Conservation (phyloP, 2,888 invertebrate genomes). For the Scaptomyza flava region DNA sequence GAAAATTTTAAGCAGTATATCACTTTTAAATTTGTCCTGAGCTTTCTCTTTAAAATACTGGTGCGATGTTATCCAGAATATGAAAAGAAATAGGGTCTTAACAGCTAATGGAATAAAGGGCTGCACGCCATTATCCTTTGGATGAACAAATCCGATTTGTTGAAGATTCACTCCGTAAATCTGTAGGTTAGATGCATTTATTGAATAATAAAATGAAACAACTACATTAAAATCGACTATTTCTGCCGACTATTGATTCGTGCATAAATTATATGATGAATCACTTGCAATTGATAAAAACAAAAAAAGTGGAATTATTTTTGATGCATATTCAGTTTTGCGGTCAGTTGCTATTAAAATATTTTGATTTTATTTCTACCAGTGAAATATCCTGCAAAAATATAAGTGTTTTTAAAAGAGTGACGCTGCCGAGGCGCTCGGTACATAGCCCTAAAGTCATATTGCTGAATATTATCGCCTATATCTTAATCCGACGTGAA, state of each 20-base stretch:
- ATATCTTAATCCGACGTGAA: no score
- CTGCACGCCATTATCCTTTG: slow-evolving; percentile 84
- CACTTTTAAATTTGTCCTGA: slow-evolving; percentile 87
- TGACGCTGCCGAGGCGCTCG: no score
- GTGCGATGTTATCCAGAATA: slow-evolving; percentile 98
- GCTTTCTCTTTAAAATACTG: slow-evolving; percentile 94
- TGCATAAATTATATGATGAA: background rate
- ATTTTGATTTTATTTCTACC: no score
- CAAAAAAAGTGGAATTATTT: no score
- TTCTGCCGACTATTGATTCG: background rate
- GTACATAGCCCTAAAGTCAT: no score
- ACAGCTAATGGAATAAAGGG: slow-evolving; percentile 91
- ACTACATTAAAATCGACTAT: background rate
- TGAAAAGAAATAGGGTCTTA: slow-evolving; percentile 93
- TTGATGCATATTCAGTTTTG: no score
- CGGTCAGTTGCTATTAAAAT: no score
- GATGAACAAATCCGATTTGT: slow-evolving; percentile 93
- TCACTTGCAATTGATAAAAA: no score
- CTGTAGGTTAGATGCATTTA: slow-evolving; percentile 81
- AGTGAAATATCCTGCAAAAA: no score
- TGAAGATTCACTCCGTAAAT: slow-evolving; percentile 87
- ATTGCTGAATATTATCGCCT: no score
- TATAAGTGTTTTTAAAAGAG: no score
- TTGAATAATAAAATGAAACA: background rate
- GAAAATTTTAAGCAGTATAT: slow-evolving; percentile 49